phyloP scores from a whole-genome alignment of 2,888 invertebrate species.

The Dryobotodes eremita region DNA sequence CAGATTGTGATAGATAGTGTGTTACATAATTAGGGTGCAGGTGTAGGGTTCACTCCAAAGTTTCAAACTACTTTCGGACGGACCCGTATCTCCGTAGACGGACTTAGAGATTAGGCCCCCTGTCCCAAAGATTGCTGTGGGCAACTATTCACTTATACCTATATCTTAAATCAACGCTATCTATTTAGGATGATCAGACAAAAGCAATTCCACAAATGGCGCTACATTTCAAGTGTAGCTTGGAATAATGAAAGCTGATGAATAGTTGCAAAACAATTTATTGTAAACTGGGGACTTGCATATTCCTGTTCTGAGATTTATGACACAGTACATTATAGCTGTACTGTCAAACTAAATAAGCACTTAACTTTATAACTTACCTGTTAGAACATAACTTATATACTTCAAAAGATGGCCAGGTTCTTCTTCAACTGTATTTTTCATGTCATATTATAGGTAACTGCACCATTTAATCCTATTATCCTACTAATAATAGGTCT shows the following conservation, averaged over 20 bases:
- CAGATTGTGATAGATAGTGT: too few species aligned
- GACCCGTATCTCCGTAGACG: too few species aligned
- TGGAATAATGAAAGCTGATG: conserved; percentile 36
- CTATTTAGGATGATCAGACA: conserved; percentile 52
- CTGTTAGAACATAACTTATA: neutral
- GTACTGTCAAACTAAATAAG: conserved; percentile 18
- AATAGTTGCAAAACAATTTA: conserved; percentile 35
- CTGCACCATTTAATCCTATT: too few species aligned
- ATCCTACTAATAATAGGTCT: too few species aligned
- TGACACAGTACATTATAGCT: neutral
- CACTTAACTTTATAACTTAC: neutral
- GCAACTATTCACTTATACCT: neutral
- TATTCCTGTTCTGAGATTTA: conserved; percentile 21
- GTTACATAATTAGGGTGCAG: too few species aligned
- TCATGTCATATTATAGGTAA: neutral
- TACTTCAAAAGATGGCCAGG: neutral
- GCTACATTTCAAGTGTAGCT: conserved; percentile 41
- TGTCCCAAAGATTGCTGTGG: conserved; percentile 1
- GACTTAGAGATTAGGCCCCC: too few species aligned
- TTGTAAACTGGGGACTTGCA: conserved; percentile 18
- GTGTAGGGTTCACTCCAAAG: too few species aligned
- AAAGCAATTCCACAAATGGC: conserved; percentile 45
- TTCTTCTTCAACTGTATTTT: neutral
- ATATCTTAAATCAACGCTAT: conserved; percentile 37
- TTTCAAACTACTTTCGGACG: too few species aligned